Percentiles rank a stretch among this genome's conserved stretches.
Evolutionary conservation across 2,888 invertebrate genomes (phyloP).

Genomic region (Bombyx huttoni): DNA sequence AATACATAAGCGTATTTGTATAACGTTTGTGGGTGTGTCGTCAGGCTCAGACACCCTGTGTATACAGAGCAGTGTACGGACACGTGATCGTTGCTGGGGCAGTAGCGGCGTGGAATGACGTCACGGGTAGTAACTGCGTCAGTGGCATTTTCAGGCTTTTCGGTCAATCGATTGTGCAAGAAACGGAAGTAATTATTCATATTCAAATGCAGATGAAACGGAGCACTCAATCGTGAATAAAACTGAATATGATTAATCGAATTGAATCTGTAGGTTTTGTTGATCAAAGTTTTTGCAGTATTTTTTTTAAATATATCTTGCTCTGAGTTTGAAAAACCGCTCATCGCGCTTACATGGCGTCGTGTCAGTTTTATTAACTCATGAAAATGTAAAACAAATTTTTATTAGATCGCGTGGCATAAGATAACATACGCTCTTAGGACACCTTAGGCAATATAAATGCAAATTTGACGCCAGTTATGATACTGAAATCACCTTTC

Average conservation of each 20-base stretch:
- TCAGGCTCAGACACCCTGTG: not conserved
- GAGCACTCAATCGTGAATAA: not conserved
- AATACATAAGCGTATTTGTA: constrained; percentile 8
- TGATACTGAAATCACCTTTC: not conserved
- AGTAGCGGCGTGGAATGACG: constrained; percentile 18
- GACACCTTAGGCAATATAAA: constrained; percentile 47
- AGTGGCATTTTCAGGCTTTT: constrained; percentile 6
- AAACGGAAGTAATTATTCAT: not conserved
- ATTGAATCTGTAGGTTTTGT: not conserved
- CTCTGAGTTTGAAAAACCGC: too few species aligned
- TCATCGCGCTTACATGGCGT: too few species aligned
- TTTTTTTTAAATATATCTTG: not conserved
- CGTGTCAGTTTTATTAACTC: not conserved
- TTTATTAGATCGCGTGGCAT: not conserved
- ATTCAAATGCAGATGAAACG: not conserved
- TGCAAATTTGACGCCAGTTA: constrained; percentile 31
- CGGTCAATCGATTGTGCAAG: not conserved
- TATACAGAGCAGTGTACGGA: constrained; percentile 13
- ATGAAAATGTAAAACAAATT: not conserved
- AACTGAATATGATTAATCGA: not conserved
- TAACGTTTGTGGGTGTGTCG: constrained; percentile 5
- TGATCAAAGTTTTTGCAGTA: not conserved
- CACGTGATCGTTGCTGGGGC: constrained; percentile 24
- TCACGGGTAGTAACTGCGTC: constrained; percentile 17
- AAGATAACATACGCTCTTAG: constrained; percentile 14